Base-by-base conservation (phyloP, 1,140 invertebrate species). In the Lordiphosa stackelbergi region DNA sequence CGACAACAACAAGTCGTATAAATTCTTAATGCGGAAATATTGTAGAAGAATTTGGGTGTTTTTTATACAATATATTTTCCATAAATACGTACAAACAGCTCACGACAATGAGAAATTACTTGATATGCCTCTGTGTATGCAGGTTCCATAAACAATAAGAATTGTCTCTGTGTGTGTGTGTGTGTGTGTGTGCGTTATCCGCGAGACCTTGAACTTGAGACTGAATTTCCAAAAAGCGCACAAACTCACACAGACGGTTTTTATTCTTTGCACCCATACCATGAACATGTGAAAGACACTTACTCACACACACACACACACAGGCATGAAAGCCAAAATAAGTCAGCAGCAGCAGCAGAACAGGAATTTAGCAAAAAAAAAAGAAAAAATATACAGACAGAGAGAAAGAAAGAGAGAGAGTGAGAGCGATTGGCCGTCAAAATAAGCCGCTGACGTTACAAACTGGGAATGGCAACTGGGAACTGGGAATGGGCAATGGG, bases 201-300 rank as follows among this genome's bases (percentile, higher is more conserved):
- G 78, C 75, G 84, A 86, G 84, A 86, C 85, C 85, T 86, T 86
- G 85, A 86, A 86, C 85, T 86, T 86, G 85, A 86, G 85, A 86
- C 85, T 86, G 85, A 86, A 86, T 86, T 86, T 86, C 85, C 85
- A 86, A 86, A 86, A 86, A 83, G 77, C 77, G 65, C 49, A 84
- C 73, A 58, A 41, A 45, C 63, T 60, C 68, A 52, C 37, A 63
- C 48, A 60, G 41, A 55, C 41, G 52, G 22, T 1, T 24, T 24
- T 24, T 49, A 58, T 53, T 53, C 49, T 53, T 53, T 53, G 11
- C n/a, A 49, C 47, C 24, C 9, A 49, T 49, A 49, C 47, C 35
- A 12, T n/a, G 13, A 49, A 7, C 11, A 24, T 13, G 45, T 66
- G 63, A 68, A 47, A 57, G 60, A 31, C 48, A 53, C 19, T 48